Percentiles rank a stretch among this genome's conserved stretches.
Evolutionary conservation across 2,888 invertebrate species (phyloP).

Genomic region (Yponomeuta cagnagella): DNA sequence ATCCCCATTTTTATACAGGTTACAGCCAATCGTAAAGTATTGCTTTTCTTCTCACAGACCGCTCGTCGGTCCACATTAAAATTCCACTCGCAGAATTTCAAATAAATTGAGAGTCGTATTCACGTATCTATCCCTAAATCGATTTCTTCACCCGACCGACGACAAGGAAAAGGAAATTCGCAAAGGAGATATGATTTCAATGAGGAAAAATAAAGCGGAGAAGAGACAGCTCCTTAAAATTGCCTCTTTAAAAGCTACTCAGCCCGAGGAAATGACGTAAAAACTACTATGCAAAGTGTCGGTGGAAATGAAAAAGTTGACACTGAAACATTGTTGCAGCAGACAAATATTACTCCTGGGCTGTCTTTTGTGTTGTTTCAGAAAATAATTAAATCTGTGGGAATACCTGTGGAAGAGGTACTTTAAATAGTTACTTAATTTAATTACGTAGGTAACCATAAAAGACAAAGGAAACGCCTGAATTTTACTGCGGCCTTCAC

Average conservation of each 20-base stretch:
- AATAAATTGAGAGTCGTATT: constrained; percentile 53
- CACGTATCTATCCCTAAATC: constrained; percentile 49
- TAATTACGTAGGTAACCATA: background rate
- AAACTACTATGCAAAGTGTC: constrained; percentile 12
- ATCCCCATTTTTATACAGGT: background rate
- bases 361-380: background rate
- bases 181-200: constrained; percentile 41
- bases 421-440: too few relatives aligned
- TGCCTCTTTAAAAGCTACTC: constrained; percentile 35
- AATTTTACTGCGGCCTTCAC: background rate
- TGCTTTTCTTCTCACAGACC: background rate
- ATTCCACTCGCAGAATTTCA: constrained; percentile 49
- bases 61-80: constrained; percentile 29
- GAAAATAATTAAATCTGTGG: background rate
- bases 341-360: background rate
- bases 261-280: constrained; percentile 21
- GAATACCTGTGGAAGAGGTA: background rate
- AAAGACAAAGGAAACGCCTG: background rate
- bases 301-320: background rate
- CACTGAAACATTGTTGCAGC: background rate
- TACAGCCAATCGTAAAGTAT: constrained; percentile 5
- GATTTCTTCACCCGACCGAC: constrained; percentile 44
- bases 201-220: constrained; percentile 32
- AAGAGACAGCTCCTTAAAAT: constrained; percentile 30
- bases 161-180: constrained; percentile 30